A percentile compares a stretch with the other conserved stretches of the same genome.
Conservation (phyloP, 1,140 invertebrate species). For the Drosophila persimilis region DNA sequence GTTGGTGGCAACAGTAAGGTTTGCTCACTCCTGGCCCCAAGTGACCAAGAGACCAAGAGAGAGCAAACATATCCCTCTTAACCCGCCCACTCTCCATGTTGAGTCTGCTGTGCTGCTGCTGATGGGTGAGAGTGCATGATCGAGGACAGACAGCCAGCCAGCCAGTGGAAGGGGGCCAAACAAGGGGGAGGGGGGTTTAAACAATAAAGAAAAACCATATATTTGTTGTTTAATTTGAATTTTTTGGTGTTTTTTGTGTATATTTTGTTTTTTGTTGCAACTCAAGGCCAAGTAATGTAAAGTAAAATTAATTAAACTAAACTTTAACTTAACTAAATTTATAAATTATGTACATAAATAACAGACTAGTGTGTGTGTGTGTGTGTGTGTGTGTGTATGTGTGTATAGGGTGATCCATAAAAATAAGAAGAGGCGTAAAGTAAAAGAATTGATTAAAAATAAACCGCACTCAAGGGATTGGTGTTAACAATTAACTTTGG, state of each 20-base stretch:
- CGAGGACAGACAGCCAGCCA: conserved; percentile 30
- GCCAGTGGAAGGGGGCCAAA: neutral
- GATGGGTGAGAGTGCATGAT: conserved; percentile 63
- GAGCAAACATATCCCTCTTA: conserved; percentile 81
- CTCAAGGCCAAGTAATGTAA: conserved; percentile 76
- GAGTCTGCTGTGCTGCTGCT: conserved; percentile 40
- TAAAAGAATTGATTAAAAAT: conserved; percentile 57
- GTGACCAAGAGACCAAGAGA: conserved; percentile 30
- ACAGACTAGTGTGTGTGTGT: conserved; percentile 76
- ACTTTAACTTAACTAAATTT: conserved; percentile 74
- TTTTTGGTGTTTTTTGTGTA: conserved; percentile 58
- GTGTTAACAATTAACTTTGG: conserved; percentile 77
- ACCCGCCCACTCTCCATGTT: conserved; percentile 80
- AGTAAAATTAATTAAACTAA: conserved; percentile 65
- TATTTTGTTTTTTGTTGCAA: conserved; percentile 67
- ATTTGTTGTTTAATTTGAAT: conserved; percentile 38
- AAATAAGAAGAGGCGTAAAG: conserved; percentile 61
- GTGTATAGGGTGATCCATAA: conserved; percentile 23
- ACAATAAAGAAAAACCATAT: conserved; percentile 40
- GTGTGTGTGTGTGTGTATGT: conserved; percentile 18
- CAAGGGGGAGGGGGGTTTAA: neutral
- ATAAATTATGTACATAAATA: conserved; percentile 78
- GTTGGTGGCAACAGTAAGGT: conserved; percentile 50
- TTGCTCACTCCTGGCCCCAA: conserved; percentile 50
- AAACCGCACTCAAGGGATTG: conserved; percentile 56